A percentile compares a stretch with the other conserved stretches of the same genome.
Conservation (phyloP, 2,797 vertebrate species). For the Spinus pinus region DNA sequence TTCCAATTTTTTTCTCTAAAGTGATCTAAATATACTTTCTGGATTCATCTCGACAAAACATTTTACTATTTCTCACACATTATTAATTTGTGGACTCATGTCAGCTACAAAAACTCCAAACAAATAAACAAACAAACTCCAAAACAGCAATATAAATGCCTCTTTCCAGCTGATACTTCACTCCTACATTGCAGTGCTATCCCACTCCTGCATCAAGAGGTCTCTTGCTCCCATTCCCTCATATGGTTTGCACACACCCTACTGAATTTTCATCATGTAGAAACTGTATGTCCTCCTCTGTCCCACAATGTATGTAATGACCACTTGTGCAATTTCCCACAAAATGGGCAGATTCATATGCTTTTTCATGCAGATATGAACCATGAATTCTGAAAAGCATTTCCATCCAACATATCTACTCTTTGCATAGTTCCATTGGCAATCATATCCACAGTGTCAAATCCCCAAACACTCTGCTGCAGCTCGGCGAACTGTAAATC, state of each 20-base stretch:
- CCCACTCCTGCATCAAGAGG: background rate
- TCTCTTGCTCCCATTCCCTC: background rate
- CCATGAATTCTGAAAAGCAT: background rate
- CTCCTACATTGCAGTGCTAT: rapidly evolving
- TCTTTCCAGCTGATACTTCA: background rate
- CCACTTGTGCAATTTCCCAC: background rate
- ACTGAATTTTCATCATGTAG: background rate
- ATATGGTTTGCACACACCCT: background rate
- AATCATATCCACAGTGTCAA: background rate
- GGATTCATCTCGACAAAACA: background rate
- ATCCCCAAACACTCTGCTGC: background rate
- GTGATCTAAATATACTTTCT: background rate
- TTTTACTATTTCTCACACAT: background rate
- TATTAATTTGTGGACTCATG: rapidly evolving
- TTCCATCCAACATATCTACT: background rate
- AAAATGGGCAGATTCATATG: background rate
- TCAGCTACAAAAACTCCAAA: background rate
- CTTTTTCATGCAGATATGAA: background rate
- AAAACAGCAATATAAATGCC: background rate
- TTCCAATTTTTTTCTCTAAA: background rate
- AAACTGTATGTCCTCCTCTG: no score
- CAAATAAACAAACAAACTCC: background rate
- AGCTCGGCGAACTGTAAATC: background rate
- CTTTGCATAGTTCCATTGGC: background rate
- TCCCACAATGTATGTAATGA: background rate